These are phyloP conservation scores for Gasterosteus nipponicus DNA, from an alignment of 2,113 vertebrate species.

Conservation along the genomic window DNA sequence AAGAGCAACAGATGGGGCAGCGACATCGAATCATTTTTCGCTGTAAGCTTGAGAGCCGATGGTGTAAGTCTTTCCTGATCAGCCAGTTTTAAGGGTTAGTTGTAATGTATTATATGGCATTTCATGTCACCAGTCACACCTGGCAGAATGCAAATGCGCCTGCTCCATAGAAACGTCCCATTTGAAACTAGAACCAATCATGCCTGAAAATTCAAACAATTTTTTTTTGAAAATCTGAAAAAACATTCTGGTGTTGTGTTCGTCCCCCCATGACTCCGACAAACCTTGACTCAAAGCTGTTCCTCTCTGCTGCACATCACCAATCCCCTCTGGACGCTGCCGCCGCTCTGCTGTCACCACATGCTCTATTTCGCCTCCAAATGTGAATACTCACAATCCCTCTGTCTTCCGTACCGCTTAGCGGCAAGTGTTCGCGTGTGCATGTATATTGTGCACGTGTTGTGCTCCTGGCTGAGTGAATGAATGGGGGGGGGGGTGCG, in stretches of 20 bases:
- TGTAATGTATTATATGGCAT: neutral
- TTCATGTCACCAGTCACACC: neutral
- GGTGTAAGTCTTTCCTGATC: neutral
- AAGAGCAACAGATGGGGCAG: neutral
- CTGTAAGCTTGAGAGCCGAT: neutral
- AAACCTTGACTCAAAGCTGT: constrained; percentile 61
- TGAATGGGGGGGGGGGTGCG: constrained; percentile 12
- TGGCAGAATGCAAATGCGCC: neutral
- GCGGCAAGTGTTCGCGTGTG: constrained; percentile 37
- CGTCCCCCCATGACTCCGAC: constrained; percentile 31
- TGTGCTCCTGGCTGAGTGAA: constrained; percentile 18
- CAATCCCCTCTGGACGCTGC: constrained; percentile 60
- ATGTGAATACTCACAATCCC: constrained; percentile 65
- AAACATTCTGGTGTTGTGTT: constrained; percentile 29
- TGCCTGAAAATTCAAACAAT: neutral
- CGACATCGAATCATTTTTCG: neutral
- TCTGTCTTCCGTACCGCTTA: constrained; percentile 43
- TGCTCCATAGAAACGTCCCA: neutral
- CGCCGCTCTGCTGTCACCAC: constrained; percentile 62
- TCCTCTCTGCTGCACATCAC: constrained; percentile 68
- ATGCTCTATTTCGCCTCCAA: constrained; percentile 68
- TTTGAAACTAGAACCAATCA: constrained; percentile 10
- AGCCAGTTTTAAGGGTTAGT: neutral
- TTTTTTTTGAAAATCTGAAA: constrained; percentile 1
- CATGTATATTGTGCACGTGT: constrained; percentile 14